Base-by-base conservation (phyloP, 2,888 invertebrate genomes). In the Arge pagana region DNA sequence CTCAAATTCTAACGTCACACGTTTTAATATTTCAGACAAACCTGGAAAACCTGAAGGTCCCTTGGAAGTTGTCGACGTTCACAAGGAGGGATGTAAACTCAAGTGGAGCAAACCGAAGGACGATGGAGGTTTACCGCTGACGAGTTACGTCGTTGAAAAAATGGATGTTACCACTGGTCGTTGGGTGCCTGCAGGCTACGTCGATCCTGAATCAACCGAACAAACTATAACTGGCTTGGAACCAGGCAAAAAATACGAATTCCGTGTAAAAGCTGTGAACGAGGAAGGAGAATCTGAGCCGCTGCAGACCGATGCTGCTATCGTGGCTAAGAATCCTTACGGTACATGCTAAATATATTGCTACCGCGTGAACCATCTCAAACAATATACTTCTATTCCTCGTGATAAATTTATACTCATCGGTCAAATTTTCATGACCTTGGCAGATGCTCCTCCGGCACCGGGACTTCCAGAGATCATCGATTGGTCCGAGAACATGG, bases 231-330 rank as follows among this genome's bases (percentile, higher is more conserved):
- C 87, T 59, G 96, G 96, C 33, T 82, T 99, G 10, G 94, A 95
- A 77, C 93, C 96, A 49, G 94, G 94, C 60, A 93, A 94, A 76
- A 92, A 95, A 55, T 99, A 99, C 79, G 92, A 96, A 74, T 99
- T 99, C 86, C 85, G 99, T 53, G 96, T 99, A 0, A 93, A 93
- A 70, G 99, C 99, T 5, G 85, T 94, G 7, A 98, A 98, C 77
- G 94, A 95, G 69, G 95, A 97, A 76, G 99, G 99, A 3, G 94
- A 94, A 76, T 96, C 96, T 0, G 97, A 97, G 66, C 96, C 97
- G 4, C 78, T 99, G 37, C 93, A 93, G 61, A 91, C 94, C 0
- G 94, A 95, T 65, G 85, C 87, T 26, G 86, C 93, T 0, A 90
- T 90, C 53, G 77, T 96, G 8, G 98, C 99, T 48, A 99, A 99